A percentile compares a stretch with the other conserved stretches of the same genome.
phyloP scores from a whole-genome alignment of 1,140 invertebrate species.

The Drosophila athabasca region DNA sequence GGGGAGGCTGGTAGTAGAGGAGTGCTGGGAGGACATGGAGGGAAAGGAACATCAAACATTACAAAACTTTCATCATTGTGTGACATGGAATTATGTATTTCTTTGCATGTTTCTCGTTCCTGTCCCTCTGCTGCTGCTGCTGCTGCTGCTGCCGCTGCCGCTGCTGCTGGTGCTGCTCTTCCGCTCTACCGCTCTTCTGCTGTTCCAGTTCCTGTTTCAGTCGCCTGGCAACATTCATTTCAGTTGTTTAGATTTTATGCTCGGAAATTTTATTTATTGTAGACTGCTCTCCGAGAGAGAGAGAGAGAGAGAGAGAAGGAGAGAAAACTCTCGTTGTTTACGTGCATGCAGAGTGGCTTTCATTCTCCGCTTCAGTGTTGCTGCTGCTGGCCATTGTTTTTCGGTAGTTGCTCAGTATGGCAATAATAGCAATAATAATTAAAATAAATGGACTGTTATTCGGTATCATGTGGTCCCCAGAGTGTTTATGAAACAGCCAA shows the following conservation, averaged over 20 bases:
- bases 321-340: conserved; percentile 37
- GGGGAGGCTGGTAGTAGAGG: conserved; percentile 1
- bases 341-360: conserved; percentile 19
- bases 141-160: too few relatives aligned
- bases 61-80: conserved; percentile 81
- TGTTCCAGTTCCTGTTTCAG: too few relatives aligned
- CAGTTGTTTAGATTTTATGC: conserved; percentile 78
- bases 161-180: too few relatives aligned
- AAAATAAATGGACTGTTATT: conserved; percentile 61
- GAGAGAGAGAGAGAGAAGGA: too few relatives aligned
- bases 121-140: conserved; percentile 13
- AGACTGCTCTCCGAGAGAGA: conserved; percentile 28
- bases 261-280: conserved; percentile 69
- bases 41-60: conserved; percentile 64
- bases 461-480: conserved; percentile 29
- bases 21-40: conserved; percentile 11
- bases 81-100: conserved; percentile 75
- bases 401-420: conserved; percentile 41
- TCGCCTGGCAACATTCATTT: conserved; percentile 71
- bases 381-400: conserved; percentile 31
- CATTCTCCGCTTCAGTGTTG: conserved; percentile 4
- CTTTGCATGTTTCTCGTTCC: conserved; percentile 43
- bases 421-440: conserved; percentile 64
- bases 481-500: conserved; percentile 27
- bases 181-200: conserved; percentile 16